Evolutionary conservation across 2,888 invertebrate genomes (phyloP), one percentile per base, ranked within the genome.

Genomic region (Yponomeuta evonymella): DNA sequence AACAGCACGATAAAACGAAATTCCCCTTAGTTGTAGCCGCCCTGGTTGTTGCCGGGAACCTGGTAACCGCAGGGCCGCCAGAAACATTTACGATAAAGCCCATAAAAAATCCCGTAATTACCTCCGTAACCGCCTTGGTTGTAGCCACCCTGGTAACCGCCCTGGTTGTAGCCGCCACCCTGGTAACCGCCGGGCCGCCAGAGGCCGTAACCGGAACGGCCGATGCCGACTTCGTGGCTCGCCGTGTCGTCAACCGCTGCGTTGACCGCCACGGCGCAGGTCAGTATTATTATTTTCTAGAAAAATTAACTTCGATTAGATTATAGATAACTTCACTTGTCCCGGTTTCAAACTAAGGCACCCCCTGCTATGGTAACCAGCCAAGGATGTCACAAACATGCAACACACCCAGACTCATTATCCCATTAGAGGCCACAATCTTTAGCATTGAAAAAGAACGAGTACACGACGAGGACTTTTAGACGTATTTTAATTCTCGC

Each of bases 141-240:
- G 67, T 75, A 75, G 1, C 77, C 76, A 9, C 70, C 67, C 58
- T 76, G 75, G 71, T 82, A 81, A 0, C 85, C 83, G 2, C 70
- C 70, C 65, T 48, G 70, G 66, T 70, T 71, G 67, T 75, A 75
- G 1, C 77, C 76, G 1, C 77, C 76, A 43, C 1, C 90, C 90
- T 58, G 51, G 70, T 90, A 90, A 9, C 90, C 88, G 58, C 88
- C 87, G 0, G 77, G 74, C 29, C 86, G 78, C 33, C 82, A 78
- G 71, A 82, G 83, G 30, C 79, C 78, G 43, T 79, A 82, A 62
- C 76, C 51, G 51, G 51, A 58, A 77, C 72, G n/a, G n/a, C 36
- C 12, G 12, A 36, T 9, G 43, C 48, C 48, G 48, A 79, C 73
- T 72, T 84, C 85, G 75, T 78, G 79, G 71, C 75, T 83, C 2